Evolutionary conservation across 2,888 invertebrate species (phyloP), one percentile per base, ranked within the genome.

Genomic region (Diachrysia chrysitis): DNA sequence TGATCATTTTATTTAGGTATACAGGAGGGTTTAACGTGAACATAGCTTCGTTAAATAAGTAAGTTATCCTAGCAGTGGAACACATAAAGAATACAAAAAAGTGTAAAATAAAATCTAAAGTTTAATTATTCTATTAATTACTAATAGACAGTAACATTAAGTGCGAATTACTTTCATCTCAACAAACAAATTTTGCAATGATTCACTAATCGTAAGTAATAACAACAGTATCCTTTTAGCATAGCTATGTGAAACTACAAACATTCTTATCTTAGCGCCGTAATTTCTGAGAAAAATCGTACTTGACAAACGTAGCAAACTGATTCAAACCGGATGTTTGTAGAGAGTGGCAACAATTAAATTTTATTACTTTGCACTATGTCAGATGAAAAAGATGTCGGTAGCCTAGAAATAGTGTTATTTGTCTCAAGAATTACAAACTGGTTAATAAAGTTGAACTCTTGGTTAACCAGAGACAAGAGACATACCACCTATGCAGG

Each of bases 281-380:
- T 35, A 51, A 58, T 70, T 81, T 81, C 81, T 68, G 61, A 75
- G 81, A 81, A 81, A 66, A 69, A 54, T 58, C n/a, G n/a, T 55
- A 61, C 61, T 70, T 37, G 69, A 76, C 64, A 79, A 76, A 79
- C 69, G n/a, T n/a, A 75, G 48, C 19, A 5, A 51, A 14, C 17
- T 25, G 17, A 58, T 48, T 25, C 37, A n/a, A 58, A 53, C 79
- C 72, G 81, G 81, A 81, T 71, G 74, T 68, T 58, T 42, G 65
- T 68, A 58, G 59, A 73, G 63, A 73, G 61, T 14, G 54, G 68
- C 48, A 58, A 73, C 66, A 64, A 79, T 73, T 69, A 68, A 57
- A 51, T 70, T 78, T 78, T 72, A 75, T 80, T 70, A 65, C 60
- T 17, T 58, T 62, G 12, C 51, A 58, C 66, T 69, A 12, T 51